These are phyloP conservation scores for Perccottus glenii DNA, from an alignment of 2,113 vertebrate genomes.

Conservation along the genomic window DNA sequence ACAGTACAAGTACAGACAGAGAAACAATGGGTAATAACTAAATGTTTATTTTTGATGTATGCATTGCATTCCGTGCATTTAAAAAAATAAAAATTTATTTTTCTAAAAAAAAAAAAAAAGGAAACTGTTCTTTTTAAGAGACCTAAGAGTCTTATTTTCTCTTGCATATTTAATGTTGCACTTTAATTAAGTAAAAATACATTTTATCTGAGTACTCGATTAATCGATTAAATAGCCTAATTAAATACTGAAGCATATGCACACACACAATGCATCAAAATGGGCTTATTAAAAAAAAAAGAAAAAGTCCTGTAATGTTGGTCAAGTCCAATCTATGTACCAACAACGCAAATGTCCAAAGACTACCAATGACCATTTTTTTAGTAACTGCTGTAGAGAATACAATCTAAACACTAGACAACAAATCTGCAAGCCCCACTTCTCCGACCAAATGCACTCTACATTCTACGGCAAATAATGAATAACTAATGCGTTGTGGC, in stretches of 20 bases:
- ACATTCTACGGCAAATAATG: neutral
- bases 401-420: constrained; percentile 5
- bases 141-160: no score
- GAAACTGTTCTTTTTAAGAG: no score
- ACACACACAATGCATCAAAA: constrained; percentile 8
- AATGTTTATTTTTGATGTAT: no score
- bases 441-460: neutral
- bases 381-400: neutral
- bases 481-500: neutral
- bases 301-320: neutral
- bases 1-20: no score
- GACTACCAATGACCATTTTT: neutral
- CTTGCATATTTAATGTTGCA: no score
- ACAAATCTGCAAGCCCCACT: neutral
- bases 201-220: no score
- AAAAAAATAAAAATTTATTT: no score
- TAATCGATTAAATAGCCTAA: no score
- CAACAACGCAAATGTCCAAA: neutral
- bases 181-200: no score
- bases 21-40: no score
- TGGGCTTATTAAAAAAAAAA: neutral
- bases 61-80: no score
- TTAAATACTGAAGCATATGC: constrained; percentile 3
- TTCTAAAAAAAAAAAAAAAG: no score
- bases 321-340: neutral